These are phyloP conservation scores for Melipona beecheii DNA, from an alignment of 2,888 invertebrate genomes.

Conservation along the genomic window DNA sequence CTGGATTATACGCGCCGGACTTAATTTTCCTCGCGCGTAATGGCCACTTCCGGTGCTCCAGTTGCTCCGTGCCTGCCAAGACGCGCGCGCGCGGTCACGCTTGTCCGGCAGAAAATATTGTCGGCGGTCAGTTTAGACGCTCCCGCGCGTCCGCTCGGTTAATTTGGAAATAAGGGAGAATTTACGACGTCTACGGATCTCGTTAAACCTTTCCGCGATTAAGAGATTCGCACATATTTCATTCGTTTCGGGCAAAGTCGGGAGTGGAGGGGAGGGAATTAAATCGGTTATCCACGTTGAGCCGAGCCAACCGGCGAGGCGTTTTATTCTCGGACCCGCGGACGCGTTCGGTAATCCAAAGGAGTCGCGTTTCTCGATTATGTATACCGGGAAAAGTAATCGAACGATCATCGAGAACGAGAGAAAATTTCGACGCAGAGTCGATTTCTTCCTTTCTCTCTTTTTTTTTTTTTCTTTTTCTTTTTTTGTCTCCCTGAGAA, in stretches of 20 bases:
- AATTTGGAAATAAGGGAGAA: conserved; percentile 59
- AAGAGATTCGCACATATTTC: conserved; percentile 52
- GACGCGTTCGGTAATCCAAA: not conserved
- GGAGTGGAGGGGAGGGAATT: conserved; percentile 11
- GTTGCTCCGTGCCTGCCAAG: conserved; percentile 53
- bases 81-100: conserved; percentile 9
- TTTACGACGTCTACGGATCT: conserved; percentile 59
- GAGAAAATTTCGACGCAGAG: not conserved
- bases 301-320: not conserved
- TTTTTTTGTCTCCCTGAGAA: not conserved
- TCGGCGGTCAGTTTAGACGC: conserved; percentile 52
- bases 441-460: not conserved
- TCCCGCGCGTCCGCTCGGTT: conserved; percentile 21
- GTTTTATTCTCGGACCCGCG: conserved; percentile 31
- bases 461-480: not conserved
- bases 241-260: not conserved
- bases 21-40: conserved; percentile 65
- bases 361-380: not conserved
- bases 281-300: conserved; percentile 27
- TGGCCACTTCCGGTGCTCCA: conserved; percentile 63
- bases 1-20: conserved; percentile 35
- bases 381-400: not conserved
- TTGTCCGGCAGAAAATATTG: conserved; percentile 37
- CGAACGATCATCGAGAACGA: not conserved
- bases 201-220: conserved; percentile 60